Base-by-base conservation (phyloP, 2,797 vertebrate species). In the Acanthopagrus latus region DNA sequence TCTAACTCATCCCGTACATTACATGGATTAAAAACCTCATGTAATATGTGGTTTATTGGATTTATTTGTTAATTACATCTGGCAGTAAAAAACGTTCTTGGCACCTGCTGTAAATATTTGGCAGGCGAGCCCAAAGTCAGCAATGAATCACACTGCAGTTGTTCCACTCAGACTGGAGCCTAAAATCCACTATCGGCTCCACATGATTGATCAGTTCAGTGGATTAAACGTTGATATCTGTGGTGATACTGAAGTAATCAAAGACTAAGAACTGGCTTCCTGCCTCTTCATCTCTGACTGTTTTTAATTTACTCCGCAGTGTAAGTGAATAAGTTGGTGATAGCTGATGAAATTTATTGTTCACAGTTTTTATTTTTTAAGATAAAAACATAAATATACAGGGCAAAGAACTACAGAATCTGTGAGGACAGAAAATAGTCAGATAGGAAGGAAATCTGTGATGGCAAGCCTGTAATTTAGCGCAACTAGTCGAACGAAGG, bases 71-170 rank as follows among this genome's bases (percentile, higher is more conserved):
- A 43, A 64, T 64, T n/a, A 63, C 11, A 25, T 71, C 44, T 68
- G 50, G 44, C 25, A 25, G 23, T 65, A 18, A 63, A 10, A 64
- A 66, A 58, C 38, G 10, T 71, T 71, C 13, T 74, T 83, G 83
- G 68, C 77, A 71, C 63, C 64, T 27, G 48, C 63, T 82, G 65
- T 66, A 55, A 68, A 71, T 52, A 54, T 74, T 63, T 88, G 82
- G 76, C 76, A 72, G 55, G 3, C 33, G 1, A 77, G 9, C 16
- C 43, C 27, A 54, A 46, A 67, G 18, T 67, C 18, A 54, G 17
- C n/a, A 21, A 20, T 48, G 64, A 67, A 21, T 79, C 66, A 64
- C 0, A 1, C 3, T 23, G 23, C 21, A 46, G 38, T 11, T n/a
- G 57, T 46, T 41, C 44, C 11, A 2, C 43, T 64, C 58, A 27